These are phyloP conservation scores for Oryzias curvinotus DNA, from an alignment of 2,113 vertebrate species.

Conservation along the genomic window DNA sequence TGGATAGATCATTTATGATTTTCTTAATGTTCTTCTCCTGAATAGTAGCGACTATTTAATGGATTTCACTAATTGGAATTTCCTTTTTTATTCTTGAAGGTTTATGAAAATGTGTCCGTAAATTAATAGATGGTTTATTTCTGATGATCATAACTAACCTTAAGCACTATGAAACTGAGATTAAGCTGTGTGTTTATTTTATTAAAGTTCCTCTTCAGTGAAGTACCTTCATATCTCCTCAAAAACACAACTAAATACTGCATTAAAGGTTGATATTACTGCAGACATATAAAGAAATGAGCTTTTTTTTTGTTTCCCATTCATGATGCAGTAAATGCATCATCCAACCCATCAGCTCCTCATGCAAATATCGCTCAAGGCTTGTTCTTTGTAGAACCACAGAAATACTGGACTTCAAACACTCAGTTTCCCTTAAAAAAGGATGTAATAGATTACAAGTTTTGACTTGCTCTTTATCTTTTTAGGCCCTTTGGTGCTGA, in stretches of 20 bases:
- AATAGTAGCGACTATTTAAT: no score
- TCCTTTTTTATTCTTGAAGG: no score
- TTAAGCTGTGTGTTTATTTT: background rate
- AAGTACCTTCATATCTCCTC: no score
- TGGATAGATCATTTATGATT: no score
- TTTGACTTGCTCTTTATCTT: background rate
- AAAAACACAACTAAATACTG: no score
- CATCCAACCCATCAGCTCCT: background rate
- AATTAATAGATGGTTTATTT: background rate
- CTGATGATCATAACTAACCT: background rate
- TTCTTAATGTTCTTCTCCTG: no score
- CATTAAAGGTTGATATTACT: no score
- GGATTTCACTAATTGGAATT: no score
- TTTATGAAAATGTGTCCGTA: no score
- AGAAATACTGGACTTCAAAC: background rate
- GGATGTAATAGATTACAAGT: background rate
- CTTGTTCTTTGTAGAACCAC: background rate
- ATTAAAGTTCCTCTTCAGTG: no score
- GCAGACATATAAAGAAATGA: no score
- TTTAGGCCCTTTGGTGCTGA: background rate
- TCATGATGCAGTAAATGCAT: background rate
- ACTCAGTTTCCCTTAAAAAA: background rate
- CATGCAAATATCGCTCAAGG: background rate
- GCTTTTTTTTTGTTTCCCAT: no score
- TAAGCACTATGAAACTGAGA: background rate